These are phyloP conservation scores for Callimorpha dominula DNA, from an alignment of 2,888 invertebrate species.

Conservation along the genomic window DNA sequence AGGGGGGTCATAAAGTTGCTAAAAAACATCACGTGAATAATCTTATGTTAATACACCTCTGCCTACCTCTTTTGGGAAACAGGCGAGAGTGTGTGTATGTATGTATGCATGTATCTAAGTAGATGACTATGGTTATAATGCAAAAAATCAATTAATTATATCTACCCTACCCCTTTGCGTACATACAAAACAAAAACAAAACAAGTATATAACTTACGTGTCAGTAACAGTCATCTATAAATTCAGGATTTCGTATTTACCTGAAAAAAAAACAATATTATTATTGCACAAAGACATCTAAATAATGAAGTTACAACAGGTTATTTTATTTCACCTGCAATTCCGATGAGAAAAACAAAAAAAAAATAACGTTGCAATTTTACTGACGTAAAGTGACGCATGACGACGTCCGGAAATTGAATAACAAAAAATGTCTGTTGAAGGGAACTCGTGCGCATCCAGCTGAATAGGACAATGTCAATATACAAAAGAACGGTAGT, in stretches of 20 bases:
- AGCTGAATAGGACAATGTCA: conserved; percentile 45
- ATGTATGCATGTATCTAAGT: background rate
- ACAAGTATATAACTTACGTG: background rate
- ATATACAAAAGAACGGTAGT: conserved; percentile 28
- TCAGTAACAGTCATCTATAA: background rate
- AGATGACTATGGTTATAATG: background rate
- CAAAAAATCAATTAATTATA: background rate
- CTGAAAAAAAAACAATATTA: conserved; percentile 13
- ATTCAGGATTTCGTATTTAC: conserved; percentile 6
- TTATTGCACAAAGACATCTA: background rate
- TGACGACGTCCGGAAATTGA: conserved; percentile 64
- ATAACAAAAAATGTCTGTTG: conserved; percentile 57
- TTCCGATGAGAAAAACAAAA: conserved; percentile 22
- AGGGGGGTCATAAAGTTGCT: too few species aligned
- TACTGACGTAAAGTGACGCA: conserved; percentile 70
- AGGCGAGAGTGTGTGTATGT: background rate
- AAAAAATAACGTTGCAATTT: conserved; percentile 32
- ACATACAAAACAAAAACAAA: background rate
- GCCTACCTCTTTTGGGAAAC: background rate
- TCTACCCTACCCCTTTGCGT: background rate
- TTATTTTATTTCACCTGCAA: conserved; percentile 17
- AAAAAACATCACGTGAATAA: too few species aligned
- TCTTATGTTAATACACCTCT: background rate
- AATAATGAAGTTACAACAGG: background rate
- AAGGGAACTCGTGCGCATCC: conserved; percentile 67